A percentile compares a stretch with the other conserved stretches of the same genome.
Conservation (phyloP, 1,140 invertebrate species). For the Arion vulgaris region DNA sequence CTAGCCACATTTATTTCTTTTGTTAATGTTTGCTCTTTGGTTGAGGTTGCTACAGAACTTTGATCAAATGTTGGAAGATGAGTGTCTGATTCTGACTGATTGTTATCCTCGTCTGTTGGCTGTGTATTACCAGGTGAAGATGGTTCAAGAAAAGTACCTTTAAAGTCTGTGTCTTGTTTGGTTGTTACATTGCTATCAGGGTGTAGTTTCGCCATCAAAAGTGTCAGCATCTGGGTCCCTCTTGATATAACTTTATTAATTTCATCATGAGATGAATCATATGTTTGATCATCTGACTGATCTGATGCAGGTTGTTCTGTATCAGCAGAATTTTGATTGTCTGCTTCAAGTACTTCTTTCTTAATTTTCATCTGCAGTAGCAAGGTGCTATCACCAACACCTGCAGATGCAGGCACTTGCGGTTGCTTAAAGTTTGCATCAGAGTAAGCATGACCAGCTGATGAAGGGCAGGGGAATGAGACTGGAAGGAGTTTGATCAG, state of each 20-base stretch:
- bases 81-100: neutral
- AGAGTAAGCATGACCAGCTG: neutral
- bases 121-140: neutral
- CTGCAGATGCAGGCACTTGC: neutral
- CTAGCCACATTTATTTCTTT: neutral
- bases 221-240: conserved; percentile 26
- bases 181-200: neutral
- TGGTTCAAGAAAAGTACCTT: conserved; percentile 34
- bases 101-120: neutral
- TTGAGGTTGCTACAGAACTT: neutral
- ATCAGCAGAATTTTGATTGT: neutral
- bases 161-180: conserved; percentile 19
- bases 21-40: neutral
- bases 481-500: neutral
- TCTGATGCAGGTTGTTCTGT: neutral
- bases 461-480: neutral
- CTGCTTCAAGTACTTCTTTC: conserved; percentile 31
- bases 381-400: neutral
- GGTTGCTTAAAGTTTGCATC: conserved; percentile 18
- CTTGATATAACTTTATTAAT: conserved; percentile 23
- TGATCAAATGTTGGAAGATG: neutral
- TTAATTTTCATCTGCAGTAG: conserved; percentile 24
- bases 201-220: neutral
- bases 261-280: neutral
- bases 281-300: conserved; percentile 11